A percentile compares a stretch with the other conserved stretches of the same genome.
phyloP scores from a whole-genome alignment of 2,888 invertebrate genomes.

The Diaperis boleti region DNA sequence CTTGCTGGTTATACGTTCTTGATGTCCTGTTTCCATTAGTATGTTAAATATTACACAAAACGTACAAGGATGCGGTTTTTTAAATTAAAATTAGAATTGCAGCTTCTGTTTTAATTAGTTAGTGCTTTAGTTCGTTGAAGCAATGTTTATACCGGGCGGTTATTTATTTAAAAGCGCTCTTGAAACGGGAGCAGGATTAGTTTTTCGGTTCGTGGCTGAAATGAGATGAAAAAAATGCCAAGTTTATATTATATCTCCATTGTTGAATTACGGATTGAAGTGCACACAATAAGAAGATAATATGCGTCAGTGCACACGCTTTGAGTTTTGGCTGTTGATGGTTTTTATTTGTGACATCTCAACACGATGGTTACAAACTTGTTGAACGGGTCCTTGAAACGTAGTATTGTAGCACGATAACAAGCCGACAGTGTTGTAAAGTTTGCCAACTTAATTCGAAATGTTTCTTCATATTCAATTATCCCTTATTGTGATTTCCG shows the following conservation, averaged over 20 bases:
- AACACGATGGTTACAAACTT: conserved; percentile 21
- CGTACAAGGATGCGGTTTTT: not conserved
- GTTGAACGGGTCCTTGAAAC: conserved; percentile 31
- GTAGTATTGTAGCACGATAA: conserved; percentile 38
- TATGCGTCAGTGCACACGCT: not conserved
- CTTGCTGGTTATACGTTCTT: too few species aligned
- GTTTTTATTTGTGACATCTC: conserved; percentile 19
- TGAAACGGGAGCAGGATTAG: too few species aligned
- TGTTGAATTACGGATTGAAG: not conserved
- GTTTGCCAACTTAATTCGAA: conserved; percentile 40
- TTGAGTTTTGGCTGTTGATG: conserved; percentile 1
- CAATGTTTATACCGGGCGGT: conserved; percentile 1
- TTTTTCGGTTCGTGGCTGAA: not conserved
- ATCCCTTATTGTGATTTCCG: conserved; percentile 28
- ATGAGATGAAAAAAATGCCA: not conserved
- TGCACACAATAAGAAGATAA: not conserved
- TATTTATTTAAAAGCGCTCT: conserved; percentile 2
- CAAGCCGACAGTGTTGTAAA: conserved; percentile 33
- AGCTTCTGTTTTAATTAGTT: conserved; percentile 7
- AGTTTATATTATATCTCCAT: not conserved
- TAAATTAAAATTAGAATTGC: conserved; percentile 13
- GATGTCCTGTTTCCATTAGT: too few species aligned
- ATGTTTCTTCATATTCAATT: conserved; percentile 42
- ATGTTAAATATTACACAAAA: too few species aligned
- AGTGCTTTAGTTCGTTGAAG: not conserved